These are phyloP conservation scores for Siderastrea radians DNA, from an alignment of 92 coral and sea anemone species.

Conservation along the genomic window DNA sequence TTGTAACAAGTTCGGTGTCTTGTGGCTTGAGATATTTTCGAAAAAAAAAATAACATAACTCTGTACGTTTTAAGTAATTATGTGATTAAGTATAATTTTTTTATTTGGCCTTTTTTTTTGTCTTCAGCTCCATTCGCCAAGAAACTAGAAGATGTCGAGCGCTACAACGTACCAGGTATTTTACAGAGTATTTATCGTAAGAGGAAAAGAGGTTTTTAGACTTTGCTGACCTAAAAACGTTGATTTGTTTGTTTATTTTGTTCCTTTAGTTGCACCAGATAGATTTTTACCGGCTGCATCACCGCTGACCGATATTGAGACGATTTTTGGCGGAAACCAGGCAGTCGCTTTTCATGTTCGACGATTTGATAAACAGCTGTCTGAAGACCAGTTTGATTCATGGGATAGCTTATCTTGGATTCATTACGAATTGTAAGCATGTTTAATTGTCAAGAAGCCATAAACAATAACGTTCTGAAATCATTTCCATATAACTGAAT, in stretches of 20 bases:
- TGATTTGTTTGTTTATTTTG: neutral
- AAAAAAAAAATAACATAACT: too few relatives aligned
- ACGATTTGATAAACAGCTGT: constrained; percentile 88
- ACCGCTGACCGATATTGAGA: constrained; percentile 84
- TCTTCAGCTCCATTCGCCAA: constrained; percentile 80
- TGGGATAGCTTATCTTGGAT: constrained; percentile 97
- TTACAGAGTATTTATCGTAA: neutral
- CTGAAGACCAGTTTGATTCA: constrained; percentile 85
- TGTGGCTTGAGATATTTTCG: too few relatives aligned
- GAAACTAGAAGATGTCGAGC: constrained; percentile 77
- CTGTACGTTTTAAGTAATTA: too few relatives aligned
- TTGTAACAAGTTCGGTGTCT: too few relatives aligned
- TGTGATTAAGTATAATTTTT: neutral
- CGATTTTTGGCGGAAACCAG: constrained; percentile 86
- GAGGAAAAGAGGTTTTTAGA: neutral
- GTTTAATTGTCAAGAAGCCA: neutral
- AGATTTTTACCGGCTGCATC: constrained; percentile 83
- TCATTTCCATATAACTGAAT: neutral
- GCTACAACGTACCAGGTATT: constrained; percentile 79
- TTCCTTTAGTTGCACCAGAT: constrained; percentile 71
- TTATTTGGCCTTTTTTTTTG: neutral
- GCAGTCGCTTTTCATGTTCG: constrained; percentile 84
- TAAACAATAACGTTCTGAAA: neutral
- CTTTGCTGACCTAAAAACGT: neutral
- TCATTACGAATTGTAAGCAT: constrained; percentile 85